A percentile compares a stretch with the other conserved stretches of the same genome.
These are phyloP conservation scores for Metellina segmentata DNA, from an alignment of 2,888 invertebrate genomes.

Conservation along the genomic window DNA sequence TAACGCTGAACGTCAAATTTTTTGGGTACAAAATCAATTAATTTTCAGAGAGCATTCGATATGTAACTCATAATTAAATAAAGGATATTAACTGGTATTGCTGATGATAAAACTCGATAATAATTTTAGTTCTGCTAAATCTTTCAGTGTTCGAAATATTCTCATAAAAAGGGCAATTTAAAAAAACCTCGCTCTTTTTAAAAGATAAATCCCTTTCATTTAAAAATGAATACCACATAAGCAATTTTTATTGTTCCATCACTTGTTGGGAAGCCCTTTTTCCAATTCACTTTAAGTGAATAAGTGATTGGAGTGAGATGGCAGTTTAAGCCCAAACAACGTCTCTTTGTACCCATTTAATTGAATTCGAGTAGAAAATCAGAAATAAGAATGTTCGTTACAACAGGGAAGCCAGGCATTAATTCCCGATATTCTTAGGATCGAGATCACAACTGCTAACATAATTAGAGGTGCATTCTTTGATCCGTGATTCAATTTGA, in stretches of 20 bases:
- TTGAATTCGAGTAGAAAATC: conserved; percentile 16
- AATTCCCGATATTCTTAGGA: conserved; percentile 14
- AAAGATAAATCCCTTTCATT: not conserved
- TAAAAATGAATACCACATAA: not conserved
- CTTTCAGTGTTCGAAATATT: too few relatives aligned
- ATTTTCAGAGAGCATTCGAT: too few relatives aligned
- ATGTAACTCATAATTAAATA: too few relatives aligned
- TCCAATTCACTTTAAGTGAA: not conserved
- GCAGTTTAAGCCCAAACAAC: not conserved
- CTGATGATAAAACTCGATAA: too few relatives aligned
- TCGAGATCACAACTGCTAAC: conserved; percentile 4
- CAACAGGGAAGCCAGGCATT: not conserved
- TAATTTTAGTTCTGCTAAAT: too few relatives aligned
- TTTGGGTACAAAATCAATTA: too few relatives aligned
- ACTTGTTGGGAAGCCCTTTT: not conserved
- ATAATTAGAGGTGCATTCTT: conserved; percentile 2
- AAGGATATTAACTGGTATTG: too few relatives aligned
- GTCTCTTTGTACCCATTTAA: conserved; percentile 14
- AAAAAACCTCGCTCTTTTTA: too few relatives aligned
- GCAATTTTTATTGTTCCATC: not conserved
- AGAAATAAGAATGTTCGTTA: conserved; percentile 1
- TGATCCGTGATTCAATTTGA: conserved; percentile 20
- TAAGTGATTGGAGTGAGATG: not conserved
- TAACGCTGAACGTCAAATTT: too few relatives aligned
- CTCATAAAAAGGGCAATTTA: too few relatives aligned